phyloP scores from a whole-genome alignment of 2,888 invertebrate species.

The Aproaerema taeniolella region DNA sequence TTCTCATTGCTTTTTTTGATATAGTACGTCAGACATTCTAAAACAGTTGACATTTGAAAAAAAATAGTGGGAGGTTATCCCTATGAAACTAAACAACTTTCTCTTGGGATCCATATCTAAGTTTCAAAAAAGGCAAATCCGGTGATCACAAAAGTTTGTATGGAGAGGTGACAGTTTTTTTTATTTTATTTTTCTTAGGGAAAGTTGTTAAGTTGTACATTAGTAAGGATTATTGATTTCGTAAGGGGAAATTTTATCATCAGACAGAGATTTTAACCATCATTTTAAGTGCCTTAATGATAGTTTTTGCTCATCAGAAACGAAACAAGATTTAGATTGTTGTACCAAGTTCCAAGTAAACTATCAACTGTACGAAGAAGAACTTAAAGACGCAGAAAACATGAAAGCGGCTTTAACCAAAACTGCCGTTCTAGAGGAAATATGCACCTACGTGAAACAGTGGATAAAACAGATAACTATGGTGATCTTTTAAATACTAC shows the following conservation, averaged over 20 bases:
- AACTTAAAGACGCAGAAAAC: constrained; percentile 75
- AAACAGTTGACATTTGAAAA: too few species aligned
- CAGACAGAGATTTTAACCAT: neutral
- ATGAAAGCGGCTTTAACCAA: constrained; percentile 78
- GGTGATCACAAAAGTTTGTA: too few species aligned
- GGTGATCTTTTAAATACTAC: constrained; percentile 54
- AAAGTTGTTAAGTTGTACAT: neutral
- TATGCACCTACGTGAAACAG: constrained; percentile 80
- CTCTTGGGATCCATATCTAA: too few species aligned
- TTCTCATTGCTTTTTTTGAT: too few species aligned
- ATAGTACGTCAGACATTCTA: too few species aligned
- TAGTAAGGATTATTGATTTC: neutral
- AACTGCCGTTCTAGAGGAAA: constrained; percentile 76
- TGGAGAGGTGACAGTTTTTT: too few species aligned
- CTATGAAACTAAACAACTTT: too few species aligned
- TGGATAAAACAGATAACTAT: constrained; percentile 86
- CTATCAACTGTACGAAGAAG: constrained; percentile 73
- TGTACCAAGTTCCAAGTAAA: constrained; percentile 80
- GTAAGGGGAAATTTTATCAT: neutral
- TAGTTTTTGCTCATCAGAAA: too few species aligned
- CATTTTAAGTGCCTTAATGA: too few species aligned
- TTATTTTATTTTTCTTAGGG: too few species aligned
- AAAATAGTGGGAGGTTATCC: neutral
- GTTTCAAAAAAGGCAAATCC: too few species aligned
- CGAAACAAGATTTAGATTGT: constrained; percentile 80